A percentile compares a stretch with the other conserved stretches of the same genome.
Evolutionary conservation across 1,140 invertebrate species (phyloP).

Genomic region (Arion vulgaris): DNA sequence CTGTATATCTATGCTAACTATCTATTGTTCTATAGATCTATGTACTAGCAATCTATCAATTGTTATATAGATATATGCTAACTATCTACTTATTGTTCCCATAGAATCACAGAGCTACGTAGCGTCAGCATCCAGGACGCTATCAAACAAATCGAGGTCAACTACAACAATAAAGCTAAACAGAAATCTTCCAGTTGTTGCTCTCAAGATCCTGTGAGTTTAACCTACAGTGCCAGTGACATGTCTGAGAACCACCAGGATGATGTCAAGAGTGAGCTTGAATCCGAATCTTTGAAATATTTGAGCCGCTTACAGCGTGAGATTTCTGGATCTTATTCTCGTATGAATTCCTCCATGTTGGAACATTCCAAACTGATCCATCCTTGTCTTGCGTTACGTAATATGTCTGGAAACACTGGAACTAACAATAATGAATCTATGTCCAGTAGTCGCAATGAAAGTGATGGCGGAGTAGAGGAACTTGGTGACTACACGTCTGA

Average conservation of each 20-base stretch:
- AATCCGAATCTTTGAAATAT: background rate
- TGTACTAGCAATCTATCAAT: too few species aligned
- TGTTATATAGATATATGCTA: too few species aligned
- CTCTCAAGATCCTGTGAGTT: background rate
- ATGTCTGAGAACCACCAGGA: background rate
- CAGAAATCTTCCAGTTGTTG: background rate
- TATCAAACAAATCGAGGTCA: background rate
- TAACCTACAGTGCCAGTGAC: background rate
- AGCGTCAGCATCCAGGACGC: background rate
- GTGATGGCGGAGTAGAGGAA: background rate
- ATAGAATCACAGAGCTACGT: background rate
- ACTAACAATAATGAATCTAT: background rate
- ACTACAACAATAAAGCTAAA: background rate
- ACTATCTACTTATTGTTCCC: too few species aligned
- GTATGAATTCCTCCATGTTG: too few species aligned
- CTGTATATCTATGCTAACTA: too few species aligned
- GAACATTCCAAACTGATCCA: too few species aligned
- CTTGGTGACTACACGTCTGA: background rate
- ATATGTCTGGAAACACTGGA: background rate
- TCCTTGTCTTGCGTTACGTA: too few species aligned
- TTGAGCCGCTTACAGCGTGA: too few species aligned
- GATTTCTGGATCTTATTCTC: too few species aligned
- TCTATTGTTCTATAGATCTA: too few species aligned
- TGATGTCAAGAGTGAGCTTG: background rate
- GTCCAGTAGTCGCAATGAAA: background rate